phyloP scores from a whole-genome alignment of 2,113 vertebrate species.

The Cavia porcellus region DNA sequence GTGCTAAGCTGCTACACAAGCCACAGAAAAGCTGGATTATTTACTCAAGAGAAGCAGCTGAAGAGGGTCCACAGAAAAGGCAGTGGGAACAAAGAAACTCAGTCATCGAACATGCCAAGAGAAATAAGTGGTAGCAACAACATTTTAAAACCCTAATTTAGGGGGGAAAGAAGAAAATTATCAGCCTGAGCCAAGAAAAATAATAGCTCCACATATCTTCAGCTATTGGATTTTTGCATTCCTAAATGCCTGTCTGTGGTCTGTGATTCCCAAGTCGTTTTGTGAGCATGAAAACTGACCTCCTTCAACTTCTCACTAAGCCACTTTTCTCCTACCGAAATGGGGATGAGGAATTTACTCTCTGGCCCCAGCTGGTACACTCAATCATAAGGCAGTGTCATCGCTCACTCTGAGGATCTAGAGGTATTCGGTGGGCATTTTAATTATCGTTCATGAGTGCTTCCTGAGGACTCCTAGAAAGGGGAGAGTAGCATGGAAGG shows the following conservation, averaged over 20 bases:
- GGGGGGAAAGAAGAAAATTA: slow-evolving; percentile 76
- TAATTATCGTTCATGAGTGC: background rate
- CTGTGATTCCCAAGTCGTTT: slow-evolving; percentile 75
- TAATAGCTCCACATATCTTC: slow-evolving; percentile 76
- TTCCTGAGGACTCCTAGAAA: background rate
- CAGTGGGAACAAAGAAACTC: slow-evolving; percentile 77
- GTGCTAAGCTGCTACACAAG: slow-evolving; percentile 59
- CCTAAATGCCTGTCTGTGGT: slow-evolving; percentile 75
- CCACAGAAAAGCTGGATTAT: slow-evolving; percentile 70
- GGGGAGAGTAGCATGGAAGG: background rate
- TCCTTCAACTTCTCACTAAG: slow-evolving; percentile 62
- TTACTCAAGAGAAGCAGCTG: slow-evolving; percentile 72
- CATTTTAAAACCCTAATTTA: slow-evolving; percentile 80
- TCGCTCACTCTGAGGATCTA: background rate
- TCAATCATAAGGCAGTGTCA: background rate
- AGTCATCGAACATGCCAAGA: slow-evolving; percentile 69
- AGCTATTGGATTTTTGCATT: slow-evolving; percentile 76
- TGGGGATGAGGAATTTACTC: background rate
- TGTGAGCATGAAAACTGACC: slow-evolving; percentile 73
- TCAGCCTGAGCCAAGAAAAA: slow-evolving; percentile 80
- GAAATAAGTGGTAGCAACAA: slow-evolving; percentile 79
- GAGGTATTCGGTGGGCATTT: background rate
- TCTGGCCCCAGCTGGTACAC: background rate
- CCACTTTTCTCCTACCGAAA: slow-evolving; percentile 39
- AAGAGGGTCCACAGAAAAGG: slow-evolving; percentile 61